These are phyloP conservation scores for Corticium candelabrum DNA, from an alignment of 37 sponge, comb jelly and placozoan species.

Conservation along the genomic window DNA sequence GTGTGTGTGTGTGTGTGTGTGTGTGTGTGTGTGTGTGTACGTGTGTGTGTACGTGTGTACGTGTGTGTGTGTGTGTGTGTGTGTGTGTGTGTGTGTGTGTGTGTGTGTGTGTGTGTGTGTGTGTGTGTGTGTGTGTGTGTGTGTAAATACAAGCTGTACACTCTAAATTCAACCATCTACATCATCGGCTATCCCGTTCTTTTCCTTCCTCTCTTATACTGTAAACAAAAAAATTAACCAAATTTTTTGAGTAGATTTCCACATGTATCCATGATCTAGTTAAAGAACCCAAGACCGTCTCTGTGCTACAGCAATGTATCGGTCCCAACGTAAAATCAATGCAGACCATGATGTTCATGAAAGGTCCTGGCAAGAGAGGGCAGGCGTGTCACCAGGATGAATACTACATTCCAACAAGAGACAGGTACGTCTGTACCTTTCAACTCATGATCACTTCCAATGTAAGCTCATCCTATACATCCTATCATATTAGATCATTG, in stretches of 20 bases:
- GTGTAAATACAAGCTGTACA: no score
- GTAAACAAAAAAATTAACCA: not conserved
- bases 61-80: slow-evolving; percentile 15
- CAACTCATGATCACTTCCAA: not conserved
- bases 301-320: not conserved
- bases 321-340: slow-evolving; percentile 7
- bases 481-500: slow-evolving; percentile 14
- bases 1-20: slow-evolving; percentile 5
- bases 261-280: not conserved
- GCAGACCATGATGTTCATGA: slow-evolving; percentile 16
- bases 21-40: slow-evolving; percentile 6
- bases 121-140: slow-evolving; percentile 23
- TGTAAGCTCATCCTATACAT: no score
- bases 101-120: slow-evolving; percentile 1
- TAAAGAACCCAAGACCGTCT: not conserved
- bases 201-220: no score
- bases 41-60: slow-evolving; percentile 8
- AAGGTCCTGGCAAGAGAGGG: slow-evolving; percentile 2
- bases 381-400: slow-evolving; percentile 14
- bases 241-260: not conserved
- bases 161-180: no score
- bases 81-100: slow-evolving; percentile 5
- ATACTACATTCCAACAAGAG: slow-evolving; percentile 12
- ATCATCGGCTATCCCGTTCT: no score
- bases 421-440: not conserved